Base-by-base conservation (phyloP, 2,797 vertebrate species). In the Taeniopygia guttata region DNA sequence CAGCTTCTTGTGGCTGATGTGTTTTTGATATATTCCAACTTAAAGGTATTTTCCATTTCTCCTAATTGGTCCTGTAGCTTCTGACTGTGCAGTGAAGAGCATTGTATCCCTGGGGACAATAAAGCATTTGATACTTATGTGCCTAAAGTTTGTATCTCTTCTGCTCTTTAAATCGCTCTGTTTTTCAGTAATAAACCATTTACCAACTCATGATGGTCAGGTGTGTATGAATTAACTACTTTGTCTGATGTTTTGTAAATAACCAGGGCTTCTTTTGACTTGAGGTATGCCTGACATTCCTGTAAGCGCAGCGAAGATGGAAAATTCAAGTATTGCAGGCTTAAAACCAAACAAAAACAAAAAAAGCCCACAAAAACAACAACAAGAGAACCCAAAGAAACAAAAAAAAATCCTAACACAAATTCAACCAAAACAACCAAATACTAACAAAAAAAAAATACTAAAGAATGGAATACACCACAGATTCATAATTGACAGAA, bases 21-120 rank as follows among this genome's bases (percentile, higher is more conserved):
- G 9, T 16, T 79, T 85, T 60, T 64, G 69, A 52, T 77, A 22
- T 43, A 55, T 86, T 80, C 26, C 56, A 75, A 20, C 34, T 86
- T 38, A 16, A 79, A 91, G 66, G 6, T 73, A 74, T 89, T 91
- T 94, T 91, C 30, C 21, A 17, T 79, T 94, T 91, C 23, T 69
- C 29, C 34, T 59, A 42, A 62, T 79, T 85, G 66, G 52, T 36
- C 32, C 25, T 81, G 11, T 83, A 54, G 49, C 62, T 80, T 94
- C 64, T 91, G 52, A 38, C 38, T 85, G 43, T 66, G 77, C 38
- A 68, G 76, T 68, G 67, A 84, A 79, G 40, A 79, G 62, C 52
- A 40, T 13, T 81, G 15, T 74, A 29, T 91, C 72, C 56, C 40
- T 77, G 34, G 74, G 52, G 42, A 58, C 21, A 88, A 85, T 70